Evolutionary conservation across 1,140 invertebrate species (phyloP), one percentile per base, ranked within the genome.

Genomic region (Sinonovacula constricta): DNA sequence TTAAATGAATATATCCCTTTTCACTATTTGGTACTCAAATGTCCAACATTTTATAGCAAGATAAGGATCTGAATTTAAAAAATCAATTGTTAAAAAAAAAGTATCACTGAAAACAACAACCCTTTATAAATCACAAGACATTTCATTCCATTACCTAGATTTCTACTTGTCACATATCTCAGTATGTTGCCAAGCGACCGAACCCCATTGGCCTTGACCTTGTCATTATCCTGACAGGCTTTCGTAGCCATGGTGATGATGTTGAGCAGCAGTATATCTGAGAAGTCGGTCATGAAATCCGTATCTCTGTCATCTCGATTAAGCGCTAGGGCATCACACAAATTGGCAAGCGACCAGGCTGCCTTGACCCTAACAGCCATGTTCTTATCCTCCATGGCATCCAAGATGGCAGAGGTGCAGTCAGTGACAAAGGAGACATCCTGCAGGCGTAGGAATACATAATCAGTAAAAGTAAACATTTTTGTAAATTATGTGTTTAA

Each of bases 261-360:
- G 79, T 94, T 93, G 7, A 93, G 87, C 49, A 96, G 90, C 0
- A 96, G 91, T 77, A 93, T 89, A 80, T 94, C 93, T 31, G 94
- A 93, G 68, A 96, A 92, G 66, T 93, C 92, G 79, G 95, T 94
- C 31, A 92, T 80, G 45, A 94, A 93, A 57, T 86, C 81, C 45
- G 59, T 70, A 65, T 87, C 83, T 34, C 81, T 72, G 39, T 84
- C 82, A 62, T 85, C 84, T 62, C 88, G 88, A 87, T 94, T 93
- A 56, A 93, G 91, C 10, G 95, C 92, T 0, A 97, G 88, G 14
- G 95, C 94, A 89, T 97, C 95, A 83, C 94, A 95, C 7, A 97
- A 92, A 88, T 96, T 97, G 0, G 94, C 96, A 36, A 97, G 91
- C 0, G 95, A 93, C 96, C 96, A 97, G 4, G 95, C 93, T 0